phyloP scores from a whole-genome alignment of 2,888 invertebrate genomes.

The Melanargia galathea region DNA sequence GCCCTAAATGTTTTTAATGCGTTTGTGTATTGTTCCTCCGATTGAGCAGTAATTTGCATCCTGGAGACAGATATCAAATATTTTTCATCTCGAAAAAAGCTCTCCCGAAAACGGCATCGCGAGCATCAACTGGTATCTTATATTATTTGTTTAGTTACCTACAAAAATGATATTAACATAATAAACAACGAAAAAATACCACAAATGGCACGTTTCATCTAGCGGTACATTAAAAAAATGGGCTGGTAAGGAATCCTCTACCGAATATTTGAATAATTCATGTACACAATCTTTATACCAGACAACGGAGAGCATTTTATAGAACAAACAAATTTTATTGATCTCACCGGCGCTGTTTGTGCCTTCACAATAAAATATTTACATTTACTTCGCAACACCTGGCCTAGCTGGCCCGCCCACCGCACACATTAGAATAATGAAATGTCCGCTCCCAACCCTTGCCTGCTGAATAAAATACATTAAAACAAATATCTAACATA shows the following conservation, averaged over 20 bases:
- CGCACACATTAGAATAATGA: constrained; percentile 76
- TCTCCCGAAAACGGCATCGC: too few species aligned
- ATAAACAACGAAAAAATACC: constrained; percentile 36
- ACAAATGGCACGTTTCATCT: constrained; percentile 66
- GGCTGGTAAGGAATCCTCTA: constrained; percentile 64
- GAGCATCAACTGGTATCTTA: too few species aligned
- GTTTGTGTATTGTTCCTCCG: too few species aligned
- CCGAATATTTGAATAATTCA: constrained; percentile 78
- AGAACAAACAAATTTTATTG: constrained; percentile 82
- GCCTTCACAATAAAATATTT: constrained; percentile 79
- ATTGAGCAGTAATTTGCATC: too few species aligned
- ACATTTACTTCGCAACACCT: constrained; percentile 79
- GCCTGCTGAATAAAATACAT: constrained; percentile 63
- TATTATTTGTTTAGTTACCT: too few species aligned
- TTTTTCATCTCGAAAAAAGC: too few species aligned
- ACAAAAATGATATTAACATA: neutral
- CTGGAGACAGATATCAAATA: too few species aligned
- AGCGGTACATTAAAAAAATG: constrained; percentile 75
- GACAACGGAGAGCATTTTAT: constrained; percentile 77
- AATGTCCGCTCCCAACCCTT: constrained; percentile 55
- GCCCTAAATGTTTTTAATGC: too few species aligned
- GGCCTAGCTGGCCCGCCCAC: constrained; percentile 64
- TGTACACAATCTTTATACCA: constrained; percentile 78
- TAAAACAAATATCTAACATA: constrained; percentile 31
- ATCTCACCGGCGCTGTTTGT: constrained; percentile 80